A percentile compares a stretch with the other conserved stretches of the same genome.
phyloP scores from a whole-genome alignment of 2,113 vertebrate genomes.

The Pseudorhombus dupliciocellatus region DNA sequence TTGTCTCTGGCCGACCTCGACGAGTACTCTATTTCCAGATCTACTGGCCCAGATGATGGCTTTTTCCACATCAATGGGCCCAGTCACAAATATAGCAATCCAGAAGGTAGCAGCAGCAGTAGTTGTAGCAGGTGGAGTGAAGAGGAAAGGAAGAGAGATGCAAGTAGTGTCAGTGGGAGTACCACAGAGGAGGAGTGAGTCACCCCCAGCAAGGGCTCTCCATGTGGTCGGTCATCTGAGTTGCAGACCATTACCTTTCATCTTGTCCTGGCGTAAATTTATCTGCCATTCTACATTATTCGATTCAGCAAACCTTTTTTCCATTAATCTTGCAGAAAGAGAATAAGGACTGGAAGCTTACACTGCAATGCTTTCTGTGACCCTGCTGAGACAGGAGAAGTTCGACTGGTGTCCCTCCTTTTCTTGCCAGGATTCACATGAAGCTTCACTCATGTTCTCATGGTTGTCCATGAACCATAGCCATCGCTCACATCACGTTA shows the following conservation, averaged over 20 bases:
- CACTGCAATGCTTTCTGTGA: conserved; percentile 32
- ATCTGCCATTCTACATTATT: conserved; percentile 17
- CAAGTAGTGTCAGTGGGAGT: conserved; percentile 56
- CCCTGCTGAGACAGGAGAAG: conserved; percentile 37
- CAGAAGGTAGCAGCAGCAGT: conserved; percentile 70
- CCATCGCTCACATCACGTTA: background rate
- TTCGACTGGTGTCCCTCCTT: background rate
- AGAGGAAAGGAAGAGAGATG: conserved; percentile 52
- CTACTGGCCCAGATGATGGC: conserved; percentile 85
- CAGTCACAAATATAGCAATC: conserved; percentile 82
- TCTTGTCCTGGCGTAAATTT: conserved; percentile 52
- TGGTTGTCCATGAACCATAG: background rate
- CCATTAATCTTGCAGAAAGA: conserved; percentile 42
- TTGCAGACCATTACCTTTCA: conserved; percentile 55
- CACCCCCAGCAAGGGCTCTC: conserved; percentile 64
- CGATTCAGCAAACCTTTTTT: conserved; percentile 48
- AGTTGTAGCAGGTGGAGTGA: conserved; percentile 54
- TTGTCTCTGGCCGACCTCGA: conserved; percentile 72
- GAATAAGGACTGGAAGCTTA: conserved; percentile 22
- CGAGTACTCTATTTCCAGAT: conserved; percentile 85
- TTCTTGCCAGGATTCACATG: background rate
- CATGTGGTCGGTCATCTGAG: conserved; percentile 67
- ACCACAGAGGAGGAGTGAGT: conserved; percentile 63
- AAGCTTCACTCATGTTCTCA: background rate
- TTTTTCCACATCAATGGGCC: conserved; percentile 83